A percentile compares a stretch with the other conserved stretches of the same genome.
phyloP scores from a whole-genome alignment of 2,113 vertebrate species.

The Dasyurus viverrinus region DNA sequence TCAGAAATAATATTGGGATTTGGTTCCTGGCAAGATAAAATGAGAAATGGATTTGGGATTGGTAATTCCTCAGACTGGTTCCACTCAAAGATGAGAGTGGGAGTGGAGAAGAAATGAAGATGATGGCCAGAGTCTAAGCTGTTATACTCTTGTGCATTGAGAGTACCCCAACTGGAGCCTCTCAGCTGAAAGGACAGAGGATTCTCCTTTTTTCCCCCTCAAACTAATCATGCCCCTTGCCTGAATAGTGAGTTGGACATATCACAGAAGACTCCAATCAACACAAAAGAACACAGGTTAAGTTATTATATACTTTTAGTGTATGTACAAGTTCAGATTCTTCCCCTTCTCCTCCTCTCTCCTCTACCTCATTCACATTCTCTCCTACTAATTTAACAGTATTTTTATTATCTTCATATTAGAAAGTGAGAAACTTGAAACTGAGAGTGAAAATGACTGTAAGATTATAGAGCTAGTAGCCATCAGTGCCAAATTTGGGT shows the following conservation, averaged over 20 bases:
- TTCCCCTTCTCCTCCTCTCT: not conserved
- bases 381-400: not conserved
- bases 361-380: not conserved
- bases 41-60: not conserved
- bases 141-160: not conserved
- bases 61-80: not conserved
- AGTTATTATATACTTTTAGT: not conserved
- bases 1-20: not conserved
- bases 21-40: not conserved
- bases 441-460: not conserved
- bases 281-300: not conserved
- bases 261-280: not conserved
- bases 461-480: not conserved
- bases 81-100: not conserved
- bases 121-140: not conserved
- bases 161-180: not conserved
- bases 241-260: not conserved
- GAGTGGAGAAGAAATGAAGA: not conserved
- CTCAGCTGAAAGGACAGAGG: not conserved
- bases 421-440: not conserved
- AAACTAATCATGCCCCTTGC: not conserved
- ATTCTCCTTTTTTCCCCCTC: not conserved
- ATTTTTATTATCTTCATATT: not conserved
- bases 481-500: not conserved
- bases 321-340: not conserved